These are phyloP conservation scores for Halocynthia aurantium DNA, from an alignment of 23 tunicate species.

Conservation along the genomic window DNA sequence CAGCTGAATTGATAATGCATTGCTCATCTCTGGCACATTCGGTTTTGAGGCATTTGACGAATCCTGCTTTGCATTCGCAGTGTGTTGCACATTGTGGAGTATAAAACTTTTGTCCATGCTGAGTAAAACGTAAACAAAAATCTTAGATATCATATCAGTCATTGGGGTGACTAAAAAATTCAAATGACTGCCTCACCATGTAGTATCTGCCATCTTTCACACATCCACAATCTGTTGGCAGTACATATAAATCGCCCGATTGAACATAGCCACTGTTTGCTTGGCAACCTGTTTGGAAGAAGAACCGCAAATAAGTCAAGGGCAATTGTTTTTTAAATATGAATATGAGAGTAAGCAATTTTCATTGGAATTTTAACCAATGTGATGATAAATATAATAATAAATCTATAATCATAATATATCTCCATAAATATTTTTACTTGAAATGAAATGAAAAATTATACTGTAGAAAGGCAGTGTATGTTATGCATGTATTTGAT, in stretches of 20 bases:
- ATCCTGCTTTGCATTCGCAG: constrained; percentile 32
- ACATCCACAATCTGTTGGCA: constrained; percentile 38
- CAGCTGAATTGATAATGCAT: constrained; percentile 34
- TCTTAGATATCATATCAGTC: no score
- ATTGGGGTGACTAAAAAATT: no score
- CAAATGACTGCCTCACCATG: constrained; percentile 20
- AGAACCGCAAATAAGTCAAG: no score
- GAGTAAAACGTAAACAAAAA: background rate
- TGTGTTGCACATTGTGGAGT: constrained; percentile 23
- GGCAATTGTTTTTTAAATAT: background rate
- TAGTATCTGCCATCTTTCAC: constrained; percentile 37
- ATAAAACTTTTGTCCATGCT: constrained; percentile 38
- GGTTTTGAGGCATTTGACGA: constrained; percentile 16
- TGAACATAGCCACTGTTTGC: constrained; percentile 37
- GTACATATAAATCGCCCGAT: constrained; percentile 39
- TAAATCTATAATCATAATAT: background rate
- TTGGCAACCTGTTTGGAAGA: constrained; percentile 26
- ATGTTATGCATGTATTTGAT: background rate
- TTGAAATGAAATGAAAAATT: background rate
- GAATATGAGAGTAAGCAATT: background rate
- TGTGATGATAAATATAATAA: background rate
- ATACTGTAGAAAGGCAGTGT: background rate
- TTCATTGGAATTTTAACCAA: background rate
- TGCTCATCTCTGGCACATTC: constrained; percentile 26
- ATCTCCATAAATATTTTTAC: background rate